Evolutionary conservation across 2,113 vertebrate species (phyloP), one percentile per base, ranked within the genome.

Genomic region (Leucoraja erinaceus): DNA sequence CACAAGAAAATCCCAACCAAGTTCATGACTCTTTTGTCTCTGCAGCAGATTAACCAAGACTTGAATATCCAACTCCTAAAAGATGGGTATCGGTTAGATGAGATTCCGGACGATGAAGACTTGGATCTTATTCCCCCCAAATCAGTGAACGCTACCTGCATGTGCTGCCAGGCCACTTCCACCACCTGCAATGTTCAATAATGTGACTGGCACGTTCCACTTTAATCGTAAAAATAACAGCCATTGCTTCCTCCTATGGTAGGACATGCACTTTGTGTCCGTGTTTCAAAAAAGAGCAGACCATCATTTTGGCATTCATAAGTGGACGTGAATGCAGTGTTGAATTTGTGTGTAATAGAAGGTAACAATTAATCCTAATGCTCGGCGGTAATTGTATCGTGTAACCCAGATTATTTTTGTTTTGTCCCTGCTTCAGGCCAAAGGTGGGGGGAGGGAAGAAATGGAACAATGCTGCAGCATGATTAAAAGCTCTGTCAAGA

Each of bases 41-140:
- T 96, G 93, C 96, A 99, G 98, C 99, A 99, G 98, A 99, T 99
- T 96, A 99, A 99, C 96, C 99, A 99, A 96, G 98, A 99, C 96
- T 96, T 99, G 97, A 99, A 99, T 96, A 99, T 99, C 95, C 99
- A 99, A 96, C 97, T 99, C 94, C 97, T 99, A 94, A 99, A 99
- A 95, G 99, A 99, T 7, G 99, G 99, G 54, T 99, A 99, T 95
- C 98, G 98, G 94, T 97, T 99, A 94, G 99, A 99, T 0, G 99
- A 99, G 96, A 99, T 99, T 95, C 98, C 99, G 0, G 99, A 99
- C 0, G 99, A 99, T 0, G 99, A 99, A 94, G 99, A 99, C 96
- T 97, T 99, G 93, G 99, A 99, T 96, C 96, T 99, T 94, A 99
- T 99, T 78, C 98, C 98, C 22, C 98, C 99, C 28, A 99, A 99